Base-by-base conservation (phyloP, 2,113 vertebrate species). In the Mirza zaza region DNA sequence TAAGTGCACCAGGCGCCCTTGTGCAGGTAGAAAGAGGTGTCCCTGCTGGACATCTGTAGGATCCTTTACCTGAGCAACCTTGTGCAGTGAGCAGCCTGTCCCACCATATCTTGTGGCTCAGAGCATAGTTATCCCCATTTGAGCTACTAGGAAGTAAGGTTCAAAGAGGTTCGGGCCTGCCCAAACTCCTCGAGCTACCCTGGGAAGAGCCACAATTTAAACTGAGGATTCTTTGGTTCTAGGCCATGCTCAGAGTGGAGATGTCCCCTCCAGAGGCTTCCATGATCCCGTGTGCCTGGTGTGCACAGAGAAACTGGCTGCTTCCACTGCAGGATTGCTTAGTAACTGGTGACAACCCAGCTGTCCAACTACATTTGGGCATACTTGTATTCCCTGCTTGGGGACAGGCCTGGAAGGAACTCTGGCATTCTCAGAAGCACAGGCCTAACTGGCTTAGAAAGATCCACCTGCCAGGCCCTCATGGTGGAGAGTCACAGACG, bases 381-480 rank as follows among this genome's bases (percentile, higher is more conserved):
- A 8, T n/a, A n/a, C 50, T 91, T 77, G 39, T 63, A 12, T 65
- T 71, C 96, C 80, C 71, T 29, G 57, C 71, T 61, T 65, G 17
- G 42, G 48, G 45, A 50, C 21, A 8, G 8, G 48, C 45, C 70
- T 87, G 61, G 45, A 94, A 87, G 77, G 67, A 70, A 88, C 7
- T 0, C 45, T 10, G 15, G 39, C 52, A 36, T 83, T 87, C 73
- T 91, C 57, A 48, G 83, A 87, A 88, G 83, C 82, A 48, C 55
- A 85, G 67, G 42, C 81, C 20, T 55, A 27, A 36, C 23, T 61
- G 88, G 65, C 89, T 96, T 61, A 55, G 89, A 93, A 86, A 86
- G 59, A 94, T 75, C 11, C 42, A 65, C 76, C 70, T 59, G 50
- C 67, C 86, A 88, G 86, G 21, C 59, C 67, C 65, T 25, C 6